Evolutionary conservation across 1,140 invertebrate genomes (phyloP), one percentile per base, ranked within the genome.

Genomic region (Hyles euphorbiae): DNA sequence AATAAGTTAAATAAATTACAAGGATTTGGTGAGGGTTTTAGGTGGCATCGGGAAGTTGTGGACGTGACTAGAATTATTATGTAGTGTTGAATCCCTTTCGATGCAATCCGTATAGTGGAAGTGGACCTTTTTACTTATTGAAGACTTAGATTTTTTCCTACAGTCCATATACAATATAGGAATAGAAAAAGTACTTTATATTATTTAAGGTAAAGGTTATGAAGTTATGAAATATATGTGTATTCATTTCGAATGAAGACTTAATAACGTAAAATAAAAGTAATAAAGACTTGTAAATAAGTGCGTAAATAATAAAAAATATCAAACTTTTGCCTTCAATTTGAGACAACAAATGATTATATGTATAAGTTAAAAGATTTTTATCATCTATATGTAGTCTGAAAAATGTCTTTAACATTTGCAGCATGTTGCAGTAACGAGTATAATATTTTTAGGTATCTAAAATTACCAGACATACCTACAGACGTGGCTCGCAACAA

Each of bases 401-500:
- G 22, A 22, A 22, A 22, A 22, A 22, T 22, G 22, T 22, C 22
- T 22, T 2, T 22, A 22, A 22, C 10, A n/a, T 11, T 6, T 47
- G 4, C 5, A 10, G 46, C 6, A 11, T n/a, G 10, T 47, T 8
- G 5, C 2, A 8, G 36, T 40, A 40, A 40, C 36, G 5, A 40
- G 4, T 5, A 9, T 46, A n/a, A 56, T 40, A 36, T 58, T 78
- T 73, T 63, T 70, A 89, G 83, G 52, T 88, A 88, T 74, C 70
- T 87, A 56, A 86, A 87, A 72, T 72, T 91, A 85, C 89, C 97
- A 5, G 95, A 97, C 58, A 91, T 98, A 55, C 95, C 96, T n/a
- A 84, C 91, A 3, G 96, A 97, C 64, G 93, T 96, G 56, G 89
- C 94, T 58, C 91, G 92, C n/a, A 96, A 97, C 72, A 91, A 92